Percentiles rank a stretch among this genome's conserved stretches.
Conservation (phyloP, 2,113 vertebrate species). For the Oophaga pumilio region DNA sequence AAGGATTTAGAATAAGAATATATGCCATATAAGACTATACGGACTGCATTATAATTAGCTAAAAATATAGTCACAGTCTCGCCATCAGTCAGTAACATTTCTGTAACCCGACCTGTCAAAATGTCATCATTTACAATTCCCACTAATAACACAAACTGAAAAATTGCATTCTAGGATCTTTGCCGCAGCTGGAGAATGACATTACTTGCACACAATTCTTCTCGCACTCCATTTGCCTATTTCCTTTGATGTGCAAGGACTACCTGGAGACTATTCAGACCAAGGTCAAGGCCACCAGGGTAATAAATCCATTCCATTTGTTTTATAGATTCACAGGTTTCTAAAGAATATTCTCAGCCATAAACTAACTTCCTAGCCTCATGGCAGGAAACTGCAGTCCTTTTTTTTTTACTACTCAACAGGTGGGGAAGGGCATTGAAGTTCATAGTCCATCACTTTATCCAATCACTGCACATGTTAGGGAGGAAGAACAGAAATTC, state of each 20-base stretch:
- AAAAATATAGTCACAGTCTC: neutral
- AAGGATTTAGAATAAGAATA: neutral
- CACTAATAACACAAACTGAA: neutral
- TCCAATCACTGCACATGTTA: neutral
- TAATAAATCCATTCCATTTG: conserved; percentile 2
- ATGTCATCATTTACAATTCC: neutral
- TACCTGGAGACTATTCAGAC: neutral
- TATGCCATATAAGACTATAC: neutral
- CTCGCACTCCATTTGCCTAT: too few relatives aligned
- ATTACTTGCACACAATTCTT: too few relatives aligned
- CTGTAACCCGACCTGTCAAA: neutral
- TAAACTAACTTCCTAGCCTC: neutral
- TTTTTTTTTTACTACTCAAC: neutral
- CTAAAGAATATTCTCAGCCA: neutral
- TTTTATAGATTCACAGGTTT: neutral
- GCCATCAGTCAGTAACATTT: neutral
- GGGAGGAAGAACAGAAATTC: neutral
- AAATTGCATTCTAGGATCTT: neutral
- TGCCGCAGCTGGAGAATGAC: neutral
- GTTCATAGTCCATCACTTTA: neutral
- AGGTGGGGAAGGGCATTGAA: conserved; percentile 8
- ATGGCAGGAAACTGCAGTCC: neutral
- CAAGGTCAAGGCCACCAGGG: conserved; percentile 18
- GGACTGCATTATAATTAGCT: too few relatives aligned
- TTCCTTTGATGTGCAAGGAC: neutral